Base-by-base conservation (phyloP, 2,888 invertebrate genomes). In the Xestia xanthographa region DNA sequence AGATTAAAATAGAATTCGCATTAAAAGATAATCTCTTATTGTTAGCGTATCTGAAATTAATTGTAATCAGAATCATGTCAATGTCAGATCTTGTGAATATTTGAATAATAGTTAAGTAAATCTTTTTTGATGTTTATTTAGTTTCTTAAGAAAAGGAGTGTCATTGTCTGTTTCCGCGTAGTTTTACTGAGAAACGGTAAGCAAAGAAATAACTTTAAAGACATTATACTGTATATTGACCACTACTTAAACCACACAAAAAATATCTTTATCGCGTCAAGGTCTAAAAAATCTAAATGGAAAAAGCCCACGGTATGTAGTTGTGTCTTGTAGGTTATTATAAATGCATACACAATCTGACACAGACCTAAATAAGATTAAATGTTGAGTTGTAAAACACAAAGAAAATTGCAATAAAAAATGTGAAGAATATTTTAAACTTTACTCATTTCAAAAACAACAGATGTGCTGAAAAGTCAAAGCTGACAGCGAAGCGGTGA, bases 1-100 rank as follows among this genome's bases (percentile, higher is more conserved):
- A 45, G 34, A 88, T 86, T 79, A 78, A 66, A 82, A 86, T 82
- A 78, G 63, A 74, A 83, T 81, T 78, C 60, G 26, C 75, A 79
- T 76, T 75, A 65, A 48, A 53, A 75, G 73, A 79, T 75, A 77
- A 82, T 56, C 65, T 77, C 60, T 56, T 65, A 81, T 83, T 67
- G 45, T 70, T 41, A 58, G 66, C 65, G 48, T 76, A 80, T 22
- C 74, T 66, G 17, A 53, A 72, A 82, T 87, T 77, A 66, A 79
- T 72, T 72, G 41, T 53, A 29, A 65, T 82, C 43, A 50, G 66
- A 74, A 58, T 68, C 66, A 65, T 78, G 87, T 78, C 76, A 78
- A 56, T 77, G 84, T 70, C 70, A 67, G n/a, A 34, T 43, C 22
- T 60, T 63, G 29, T 53, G 63, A 41, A 67, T 72, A 43, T 20